These are phyloP conservation scores for Geodia barretti DNA, from an alignment of 37 sponge, comb jelly and placozoan species.

Conservation along the genomic window DNA sequence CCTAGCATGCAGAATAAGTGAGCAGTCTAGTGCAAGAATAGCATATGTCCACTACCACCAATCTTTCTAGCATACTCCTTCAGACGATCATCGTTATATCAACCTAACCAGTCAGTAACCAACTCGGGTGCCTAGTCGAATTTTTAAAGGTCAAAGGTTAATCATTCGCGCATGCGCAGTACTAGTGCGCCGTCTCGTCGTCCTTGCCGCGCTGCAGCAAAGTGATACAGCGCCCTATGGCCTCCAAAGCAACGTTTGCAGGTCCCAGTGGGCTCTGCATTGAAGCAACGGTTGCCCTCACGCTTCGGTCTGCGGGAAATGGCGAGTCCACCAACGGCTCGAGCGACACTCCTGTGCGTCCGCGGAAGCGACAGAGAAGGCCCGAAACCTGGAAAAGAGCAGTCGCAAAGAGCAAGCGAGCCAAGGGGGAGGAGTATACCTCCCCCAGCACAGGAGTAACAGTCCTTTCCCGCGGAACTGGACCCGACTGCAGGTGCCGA, in stretches of 20 bases:
- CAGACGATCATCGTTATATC: no score
- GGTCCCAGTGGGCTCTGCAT: slow-evolving; percentile 3
- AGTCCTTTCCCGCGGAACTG: background rate
- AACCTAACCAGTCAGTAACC: no score
- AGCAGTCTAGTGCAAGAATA: no score
- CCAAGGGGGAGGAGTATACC: slow-evolving; percentile 12
- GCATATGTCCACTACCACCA: no score
- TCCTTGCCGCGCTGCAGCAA: no score
- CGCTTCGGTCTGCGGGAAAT: background rate
- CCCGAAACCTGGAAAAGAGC: slow-evolving; percentile 15
- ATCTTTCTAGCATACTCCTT: no score
- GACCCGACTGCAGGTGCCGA: background rate
- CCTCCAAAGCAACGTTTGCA: background rate
- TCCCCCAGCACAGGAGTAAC: slow-evolving; percentile 13
- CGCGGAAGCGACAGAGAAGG: background rate
- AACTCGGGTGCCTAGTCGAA: no score
- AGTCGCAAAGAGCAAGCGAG: slow-evolving; percentile 11
- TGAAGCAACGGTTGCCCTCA: background rate
- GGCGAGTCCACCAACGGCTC: slow-evolving; percentile 3
- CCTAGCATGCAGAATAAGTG: no score
- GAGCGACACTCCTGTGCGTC: slow-evolving; percentile 6
- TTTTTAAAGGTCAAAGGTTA: no score
- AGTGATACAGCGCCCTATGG: no score
- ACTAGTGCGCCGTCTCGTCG: no score
- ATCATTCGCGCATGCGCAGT: no score